Evolutionary conservation across 2,888 invertebrate genomes (phyloP), one percentile per base, ranked within the genome.

Genomic region (Drosophila fungiperda): DNA sequence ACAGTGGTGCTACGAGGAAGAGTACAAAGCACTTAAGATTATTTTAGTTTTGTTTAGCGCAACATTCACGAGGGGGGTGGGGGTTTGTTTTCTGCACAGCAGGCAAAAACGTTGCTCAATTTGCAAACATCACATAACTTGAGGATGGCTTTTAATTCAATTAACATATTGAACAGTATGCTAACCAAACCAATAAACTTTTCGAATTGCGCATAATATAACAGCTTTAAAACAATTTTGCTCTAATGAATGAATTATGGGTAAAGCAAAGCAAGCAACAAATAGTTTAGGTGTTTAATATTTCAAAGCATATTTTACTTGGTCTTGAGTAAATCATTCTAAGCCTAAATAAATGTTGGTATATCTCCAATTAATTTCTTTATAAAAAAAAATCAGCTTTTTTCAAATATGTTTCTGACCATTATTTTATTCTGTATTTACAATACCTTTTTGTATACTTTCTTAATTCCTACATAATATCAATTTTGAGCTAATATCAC

Each of bases 191-290:
- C 91, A 91, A 81, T 75, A 82, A 90, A 87, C 82, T 79, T 76
- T 76, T 57, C 38, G 42, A 68, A 61, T 38, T 42, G 29, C 20
- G 53, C 62, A 20, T n/a, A 45, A 50, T 69, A 48, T 54, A n/a
- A 78, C 80, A 82, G 86, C 90, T 91, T 91, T 88, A 87, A 91
- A 91, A 90, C 89, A 90, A 90, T 90, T 90, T 91, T 88, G 85
- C 82, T 83, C 80, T 78, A 61, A 53, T 62, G 11, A 54, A 59
- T 68, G 53, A 48, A 60, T 53, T 59, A 54, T 66, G 59, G 54
- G 69, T 68, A 73, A 74, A 80, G 77, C 71, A 73, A 70, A 80
- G 74, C 69, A 61, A 69, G 67, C 54, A 76, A 61, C 76, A 61
- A 68, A 67, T 66, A 33, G 45, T 52, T 55, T 50, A 63, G 26